phyloP scores from a whole-genome alignment of 2,888 invertebrate species.

The Antheraea yamamai region DNA sequence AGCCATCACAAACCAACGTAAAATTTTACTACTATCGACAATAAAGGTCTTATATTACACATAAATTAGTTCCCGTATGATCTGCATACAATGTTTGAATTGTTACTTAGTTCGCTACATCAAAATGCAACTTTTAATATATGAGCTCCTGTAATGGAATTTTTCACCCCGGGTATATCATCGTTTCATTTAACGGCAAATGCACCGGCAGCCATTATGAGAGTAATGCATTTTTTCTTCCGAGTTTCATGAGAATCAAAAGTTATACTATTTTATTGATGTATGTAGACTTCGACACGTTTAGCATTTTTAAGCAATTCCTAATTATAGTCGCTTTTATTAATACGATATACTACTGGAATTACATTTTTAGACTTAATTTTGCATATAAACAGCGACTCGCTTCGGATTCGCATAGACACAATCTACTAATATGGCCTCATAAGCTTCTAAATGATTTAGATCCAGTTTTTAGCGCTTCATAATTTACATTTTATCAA shows the following conservation, averaged over 20 bases:
- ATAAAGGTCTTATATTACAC: slow-evolving; percentile 60
- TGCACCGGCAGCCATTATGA: slow-evolving; percentile 12
- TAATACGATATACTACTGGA: background rate
- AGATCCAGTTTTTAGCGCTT: too few species aligned
- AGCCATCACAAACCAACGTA: slow-evolving; percentile 22
- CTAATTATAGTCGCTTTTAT: background rate
- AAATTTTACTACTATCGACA: slow-evolving; percentile 54
- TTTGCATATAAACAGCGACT: background rate
- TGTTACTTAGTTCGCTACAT: slow-evolving; percentile 45
- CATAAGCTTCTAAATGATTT: too few species aligned
- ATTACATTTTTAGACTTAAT: background rate
- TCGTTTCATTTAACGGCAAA: slow-evolving; percentile 21
- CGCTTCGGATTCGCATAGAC: too few species aligned
- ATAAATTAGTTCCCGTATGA: slow-evolving; percentile 57
- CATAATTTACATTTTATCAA: too few species aligned
- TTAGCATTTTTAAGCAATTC: background rate
- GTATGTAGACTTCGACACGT: background rate
- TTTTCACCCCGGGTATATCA: slow-evolving; percentile 16
- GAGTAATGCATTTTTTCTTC: slow-evolving; percentile 11
- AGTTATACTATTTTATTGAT: background rate
- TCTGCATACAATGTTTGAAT: slow-evolving; percentile 43
- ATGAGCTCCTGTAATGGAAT: slow-evolving; percentile 26
- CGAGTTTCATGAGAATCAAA: background rate
- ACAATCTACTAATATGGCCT: too few species aligned
- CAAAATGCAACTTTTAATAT: slow-evolving; percentile 34